Evolutionary conservation across 2,888 invertebrate genomes (phyloP).

Genomic region (Criorhina ranunculi): DNA sequence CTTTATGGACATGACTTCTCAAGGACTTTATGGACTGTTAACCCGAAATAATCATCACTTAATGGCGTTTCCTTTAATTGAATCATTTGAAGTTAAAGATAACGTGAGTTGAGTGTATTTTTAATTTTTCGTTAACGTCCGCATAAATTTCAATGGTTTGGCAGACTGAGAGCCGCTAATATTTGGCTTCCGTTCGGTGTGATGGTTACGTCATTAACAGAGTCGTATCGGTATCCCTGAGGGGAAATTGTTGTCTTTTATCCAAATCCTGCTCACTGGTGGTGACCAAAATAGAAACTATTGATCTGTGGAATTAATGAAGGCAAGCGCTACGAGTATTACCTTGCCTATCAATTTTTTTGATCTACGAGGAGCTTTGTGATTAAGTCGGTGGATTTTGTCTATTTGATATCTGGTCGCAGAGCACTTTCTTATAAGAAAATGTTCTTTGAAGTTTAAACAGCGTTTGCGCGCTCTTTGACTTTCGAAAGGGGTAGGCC

Average conservation of each 20-base stretch:
- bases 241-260: conserved; percentile 6
- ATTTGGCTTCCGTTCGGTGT: too few species aligned
- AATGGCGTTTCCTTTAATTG: conserved; percentile 8
- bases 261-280: conserved; percentile 1
- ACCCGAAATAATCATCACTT: conserved; percentile 44
- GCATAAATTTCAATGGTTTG: neutral
- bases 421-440: neutral
- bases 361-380: neutral
- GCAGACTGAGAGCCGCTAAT: neutral
- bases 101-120: too few species aligned
- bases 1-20: conserved; percentile 37
- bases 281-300: conserved; percentile 37
- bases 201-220: neutral
- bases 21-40: conserved; percentile 43
- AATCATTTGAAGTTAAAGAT: neutral
- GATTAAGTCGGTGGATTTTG: conserved; percentile 3
- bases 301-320: conserved; percentile 32
- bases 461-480: too few species aligned
- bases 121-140: neutral
- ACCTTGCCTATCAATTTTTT: conserved; percentile 19
- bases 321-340: neutral
- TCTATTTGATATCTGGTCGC: neutral
- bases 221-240: neutral
- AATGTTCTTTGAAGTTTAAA: neutral
- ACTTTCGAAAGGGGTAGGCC: too few species aligned